These are phyloP conservation scores for Catalaphyllia jardinei DNA, from an alignment of 64 coral and sea anemone genomes.

Conservation along the genomic window DNA sequence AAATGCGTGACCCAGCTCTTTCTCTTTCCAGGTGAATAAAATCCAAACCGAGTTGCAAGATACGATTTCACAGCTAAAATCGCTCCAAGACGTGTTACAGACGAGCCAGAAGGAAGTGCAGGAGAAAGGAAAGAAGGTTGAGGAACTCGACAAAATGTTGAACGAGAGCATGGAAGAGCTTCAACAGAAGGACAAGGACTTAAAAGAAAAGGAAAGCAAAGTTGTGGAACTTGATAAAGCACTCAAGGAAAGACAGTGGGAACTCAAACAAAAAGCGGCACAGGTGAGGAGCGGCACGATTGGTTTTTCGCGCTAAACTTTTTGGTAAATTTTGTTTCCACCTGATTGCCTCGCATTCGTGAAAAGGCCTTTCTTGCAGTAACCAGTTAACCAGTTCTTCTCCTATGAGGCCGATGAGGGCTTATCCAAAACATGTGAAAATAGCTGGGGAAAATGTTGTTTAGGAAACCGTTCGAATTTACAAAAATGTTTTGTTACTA, in stretches of 20 bases:
- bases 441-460: too few species aligned
- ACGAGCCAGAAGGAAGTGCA: constrained; percentile 73
- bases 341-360: too few species aligned
- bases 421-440: too few species aligned
- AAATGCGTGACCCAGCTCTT: background rate
- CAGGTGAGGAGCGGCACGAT: constrained; percentile 48
- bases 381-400: too few species aligned
- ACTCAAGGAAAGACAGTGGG: constrained; percentile 84
- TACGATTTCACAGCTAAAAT: constrained; percentile 76
- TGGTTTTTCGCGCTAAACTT: too few species aligned
- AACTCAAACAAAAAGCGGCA: constrained; percentile 82
- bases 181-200: constrained; percentile 81
- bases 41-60: constrained; percentile 81
- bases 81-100: constrained; percentile 75
- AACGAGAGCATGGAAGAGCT: constrained; percentile 94
- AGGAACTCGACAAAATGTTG: constrained; percentile 87
- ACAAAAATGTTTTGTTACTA: too few species aligned
- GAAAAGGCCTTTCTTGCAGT: too few species aligned
- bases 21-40: constrained; percentile 72
- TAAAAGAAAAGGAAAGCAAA: constrained; percentile 78
- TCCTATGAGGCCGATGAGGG: too few species aligned
- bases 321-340: too few species aligned
- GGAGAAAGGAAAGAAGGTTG: constrained; percentile 84
- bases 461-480: too few species aligned
- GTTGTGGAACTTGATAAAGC: constrained; percentile 90